Percentiles rank a stretch among this genome's conserved stretches.
Conservation (phyloP, 2,888 invertebrate genomes). For the Spicauda simplicius region DNA sequence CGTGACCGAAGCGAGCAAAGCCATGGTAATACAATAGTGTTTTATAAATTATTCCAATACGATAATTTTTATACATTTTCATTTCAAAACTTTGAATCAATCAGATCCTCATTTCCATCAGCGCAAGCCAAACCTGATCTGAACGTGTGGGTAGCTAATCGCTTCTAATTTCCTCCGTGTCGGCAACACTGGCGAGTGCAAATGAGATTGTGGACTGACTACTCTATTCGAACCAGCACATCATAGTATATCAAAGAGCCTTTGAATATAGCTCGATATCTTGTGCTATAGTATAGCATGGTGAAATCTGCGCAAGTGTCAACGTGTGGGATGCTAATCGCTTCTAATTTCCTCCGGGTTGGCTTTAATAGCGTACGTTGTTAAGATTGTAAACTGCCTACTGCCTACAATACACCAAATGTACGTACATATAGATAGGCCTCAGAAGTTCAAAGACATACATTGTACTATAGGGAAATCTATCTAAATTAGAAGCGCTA, state of each 20-base stretch:
- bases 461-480: too few relatives aligned
- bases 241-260: not conserved
- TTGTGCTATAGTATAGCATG: slow-evolving; percentile 1
- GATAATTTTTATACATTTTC: not conserved
- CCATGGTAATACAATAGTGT: too few relatives aligned
- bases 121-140: not conserved
- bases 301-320: slow-evolving; percentile 11
- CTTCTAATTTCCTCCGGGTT: slow-evolving; percentile 23
- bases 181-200: slow-evolving; percentile 27
- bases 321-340: slow-evolving; percentile 21
- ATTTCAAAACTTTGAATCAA: not conserved
- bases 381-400: slow-evolving; percentile 14
- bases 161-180: slow-evolving; percentile 31
- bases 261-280: not conserved
- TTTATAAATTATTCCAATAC: not conserved
- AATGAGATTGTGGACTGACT: slow-evolving; percentile 31
- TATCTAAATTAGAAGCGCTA: too few relatives aligned
- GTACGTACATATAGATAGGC: not conserved
- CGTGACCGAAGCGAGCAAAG: too few relatives aligned
- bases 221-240: slow-evolving; percentile 9
- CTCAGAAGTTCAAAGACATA: too few relatives aligned
- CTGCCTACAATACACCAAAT: not conserved
- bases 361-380: slow-evolving; percentile 6
- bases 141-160: slow-evolving; percentile 21
- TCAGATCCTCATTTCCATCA: slow-evolving; percentile 15